These are phyloP conservation scores for Gnathonemus longibarbis DNA, from an alignment of 2,113 vertebrate species.

Conservation along the genomic window DNA sequence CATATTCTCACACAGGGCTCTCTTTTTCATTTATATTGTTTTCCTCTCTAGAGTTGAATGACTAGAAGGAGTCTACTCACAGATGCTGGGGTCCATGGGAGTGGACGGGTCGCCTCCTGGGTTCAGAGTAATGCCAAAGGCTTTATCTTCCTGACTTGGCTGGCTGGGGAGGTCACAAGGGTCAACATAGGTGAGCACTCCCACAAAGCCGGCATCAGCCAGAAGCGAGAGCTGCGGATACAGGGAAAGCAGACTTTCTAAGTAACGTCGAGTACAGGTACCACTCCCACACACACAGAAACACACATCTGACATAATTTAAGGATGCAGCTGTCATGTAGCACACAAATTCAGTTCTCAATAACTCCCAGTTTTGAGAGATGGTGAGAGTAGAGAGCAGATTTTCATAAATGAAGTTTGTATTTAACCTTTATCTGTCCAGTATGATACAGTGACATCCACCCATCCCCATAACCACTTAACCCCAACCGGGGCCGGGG, in stretches of 20 bases:
- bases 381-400: not conserved
- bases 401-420: not conserved
- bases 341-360: not conserved
- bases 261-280: not conserved
- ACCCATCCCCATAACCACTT: no score
- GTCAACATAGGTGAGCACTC: conserved; percentile 77
- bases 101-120: conserved; percentile 76
- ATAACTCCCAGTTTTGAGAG: not conserved
- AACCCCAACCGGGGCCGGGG: no score
- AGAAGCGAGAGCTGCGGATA: conserved; percentile 72
- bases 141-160: conserved; percentile 49
- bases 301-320: not conserved
- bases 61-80: conserved; percentile 56
- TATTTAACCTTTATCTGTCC: not conserved
- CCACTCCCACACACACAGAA: not conserved
- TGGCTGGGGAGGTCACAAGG: conserved; percentile 75
- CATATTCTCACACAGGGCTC: not conserved
- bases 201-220: conserved; percentile 76
- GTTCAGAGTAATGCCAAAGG: conserved; percentile 81
- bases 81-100: conserved; percentile 61
- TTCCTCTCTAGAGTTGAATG: not conserved
- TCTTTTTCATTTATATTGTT: not conserved
- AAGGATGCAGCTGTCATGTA: not conserved
- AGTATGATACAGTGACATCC: not conserved
- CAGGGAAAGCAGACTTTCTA: not conserved